Evolutionary conservation across 2,888 invertebrate species (phyloP), one percentile per base, ranked within the genome.

Genomic region (Hemicrepidius hirtus): DNA sequence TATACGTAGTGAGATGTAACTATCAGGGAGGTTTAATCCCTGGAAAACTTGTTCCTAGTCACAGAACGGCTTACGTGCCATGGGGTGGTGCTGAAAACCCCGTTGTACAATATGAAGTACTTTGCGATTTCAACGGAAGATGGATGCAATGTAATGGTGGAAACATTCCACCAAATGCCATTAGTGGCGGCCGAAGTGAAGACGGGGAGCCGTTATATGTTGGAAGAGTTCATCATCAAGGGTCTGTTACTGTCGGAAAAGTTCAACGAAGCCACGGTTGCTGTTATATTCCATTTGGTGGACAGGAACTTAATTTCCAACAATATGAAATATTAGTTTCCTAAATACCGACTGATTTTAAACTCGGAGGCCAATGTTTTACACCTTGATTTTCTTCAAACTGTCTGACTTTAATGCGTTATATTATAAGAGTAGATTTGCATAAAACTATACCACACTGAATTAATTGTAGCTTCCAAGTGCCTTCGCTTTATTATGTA

Each of bases 211-310:
- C 94, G 0, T 88, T 96, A 1, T 95, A 90, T 85, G 87, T 95
- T 41, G 96, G 95, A 20, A 91, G 95, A 76, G 93, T 92, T 0
- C 87, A 89, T 40, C 95, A 95, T 82, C 94, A 95, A 79, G 94
- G 93, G 68, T 90, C 92, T 70, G 76, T 94, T 55, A 94, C 94
- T 24, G 89, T 92, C 21, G 95, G 96, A 81, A 96, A 96, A 87
- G 92, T 96, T 2, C 96, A 96, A 81, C 92, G 92, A 40, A 94
- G 94, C 10, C 95, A 95, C 82, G 93, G 91, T 21, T 92, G 92
- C 66, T 92, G 93, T 84, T 96, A 96, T 89, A 94, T 96, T 86
- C 91, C 96, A n/a, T 96, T 91, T 83, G 95, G 88, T 0, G 95
- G 96, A 41, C 90, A 92, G 80, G 96, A 96, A 84, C 85, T 95